Conservation (phyloP, 2,113 vertebrate genomes). For the Corydoras sp. region DNA sequence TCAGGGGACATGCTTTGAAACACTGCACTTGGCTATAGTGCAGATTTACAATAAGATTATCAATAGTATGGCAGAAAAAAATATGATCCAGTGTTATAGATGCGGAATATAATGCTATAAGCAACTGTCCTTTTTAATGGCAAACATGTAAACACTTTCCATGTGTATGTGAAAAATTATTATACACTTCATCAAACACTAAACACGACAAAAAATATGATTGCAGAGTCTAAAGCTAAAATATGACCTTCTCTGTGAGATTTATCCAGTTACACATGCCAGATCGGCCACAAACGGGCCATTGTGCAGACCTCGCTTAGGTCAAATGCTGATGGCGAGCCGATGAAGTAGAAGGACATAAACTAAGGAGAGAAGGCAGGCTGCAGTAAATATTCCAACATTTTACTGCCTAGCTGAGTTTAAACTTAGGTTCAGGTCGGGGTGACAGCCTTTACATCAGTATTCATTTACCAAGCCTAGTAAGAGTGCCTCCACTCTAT, state of each 20-base stretch:
- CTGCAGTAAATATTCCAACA: slow-evolving; percentile 35
- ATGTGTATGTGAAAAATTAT: slow-evolving; percentile 2
- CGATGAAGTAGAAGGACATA: slow-evolving; percentile 31
- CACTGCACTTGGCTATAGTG: no score
- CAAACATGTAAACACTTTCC: background rate
- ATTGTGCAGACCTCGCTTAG: slow-evolving; percentile 26
- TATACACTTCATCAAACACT: slow-evolving; percentile 1
- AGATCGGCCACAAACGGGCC: slow-evolving; percentile 28
- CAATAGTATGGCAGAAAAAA: no score
- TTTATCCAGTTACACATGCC: slow-evolving; percentile 25
- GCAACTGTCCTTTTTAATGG: background rate
- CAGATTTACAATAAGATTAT: no score
- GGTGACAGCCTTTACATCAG: slow-evolving; percentile 30
- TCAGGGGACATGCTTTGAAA: no score
- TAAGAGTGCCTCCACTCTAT: slow-evolving; percentile 15
- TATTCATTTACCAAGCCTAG: slow-evolving; percentile 35
- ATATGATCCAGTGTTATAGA: no score
- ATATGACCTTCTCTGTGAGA: slow-evolving; percentile 14
- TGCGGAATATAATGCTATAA: background rate
- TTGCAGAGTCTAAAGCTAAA: background rate
- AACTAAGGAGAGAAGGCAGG: slow-evolving; percentile 28
- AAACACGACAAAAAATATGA: background rate
- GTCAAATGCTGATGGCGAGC: slow-evolving; percentile 15
- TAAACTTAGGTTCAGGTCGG: slow-evolving; percentile 40
- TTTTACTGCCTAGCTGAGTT: slow-evolving; percentile 36